These are phyloP conservation scores for Mylabris sibirica DNA, from an alignment of 2,888 invertebrate species.

Conservation along the genomic window DNA sequence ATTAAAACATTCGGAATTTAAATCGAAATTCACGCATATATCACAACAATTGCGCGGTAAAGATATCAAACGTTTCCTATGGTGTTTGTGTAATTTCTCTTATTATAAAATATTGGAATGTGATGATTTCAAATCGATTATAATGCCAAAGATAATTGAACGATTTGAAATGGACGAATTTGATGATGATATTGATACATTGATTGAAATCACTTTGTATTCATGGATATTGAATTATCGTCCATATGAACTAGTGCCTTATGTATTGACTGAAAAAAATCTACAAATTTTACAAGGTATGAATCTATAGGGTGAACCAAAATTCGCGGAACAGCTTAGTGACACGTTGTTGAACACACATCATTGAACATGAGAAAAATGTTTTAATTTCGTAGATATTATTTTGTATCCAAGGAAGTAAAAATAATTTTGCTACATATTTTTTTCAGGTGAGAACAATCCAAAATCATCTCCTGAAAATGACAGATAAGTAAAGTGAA, in stretches of 20 bases:
- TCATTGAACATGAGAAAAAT: too few species aligned
- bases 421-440: too few species aligned
- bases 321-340: too few species aligned
- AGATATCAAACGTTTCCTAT: slow-evolving; percentile 61
- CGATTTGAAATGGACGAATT: slow-evolving; percentile 48
- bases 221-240: slow-evolving; percentile 60
- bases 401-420: too few species aligned
- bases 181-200: slow-evolving; percentile 45
- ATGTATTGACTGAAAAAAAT: slow-evolving; percentile 44
- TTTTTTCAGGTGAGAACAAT: too few species aligned
- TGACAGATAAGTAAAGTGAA: too few species aligned
- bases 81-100: slow-evolving; percentile 56
- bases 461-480: too few species aligned
- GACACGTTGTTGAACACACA: too few species aligned
- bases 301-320: too few species aligned
- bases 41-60: slow-evolving; percentile 53
- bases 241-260: slow-evolving; percentile 50
- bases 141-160: slow-evolving; percentile 51
- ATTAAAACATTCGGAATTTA: slow-evolving; percentile 42
- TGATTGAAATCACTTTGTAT: slow-evolving; percentile 57
- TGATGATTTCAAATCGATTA: slow-evolving; percentile 47
- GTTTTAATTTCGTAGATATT: too few species aligned
- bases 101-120: slow-evolving; percentile 47
- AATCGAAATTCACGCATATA: slow-evolving; percentile 38
- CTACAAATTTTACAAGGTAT: slow-evolving; percentile 39